These are phyloP conservation scores for Drosophila takahashii DNA, from an alignment of 1,140 invertebrate genomes.

Conservation along the genomic window DNA sequence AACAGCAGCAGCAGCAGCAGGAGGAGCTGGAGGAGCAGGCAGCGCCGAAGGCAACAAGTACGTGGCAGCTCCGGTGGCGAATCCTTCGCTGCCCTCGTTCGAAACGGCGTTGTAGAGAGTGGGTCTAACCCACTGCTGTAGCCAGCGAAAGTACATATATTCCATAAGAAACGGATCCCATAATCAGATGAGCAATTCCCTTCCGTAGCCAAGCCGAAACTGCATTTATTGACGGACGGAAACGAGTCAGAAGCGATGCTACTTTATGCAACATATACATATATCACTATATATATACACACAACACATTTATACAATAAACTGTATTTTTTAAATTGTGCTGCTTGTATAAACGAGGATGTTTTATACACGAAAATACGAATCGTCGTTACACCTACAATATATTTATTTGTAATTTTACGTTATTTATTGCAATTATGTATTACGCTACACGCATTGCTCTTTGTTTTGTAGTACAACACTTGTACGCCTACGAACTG, in stretches of 20 bases:
- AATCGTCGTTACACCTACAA: constrained; percentile 68
- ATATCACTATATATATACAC: constrained; percentile 62
- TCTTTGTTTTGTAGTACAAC: constrained; percentile 49
- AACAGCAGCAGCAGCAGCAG: constrained; percentile 16
- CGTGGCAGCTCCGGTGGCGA: constrained; percentile 42
- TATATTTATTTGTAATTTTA: constrained; percentile 82
- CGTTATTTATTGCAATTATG: constrained; percentile 81
- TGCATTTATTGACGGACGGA: constrained; percentile 53
- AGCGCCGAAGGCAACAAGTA: constrained; percentile 56
- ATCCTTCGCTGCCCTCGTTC: constrained; percentile 67
- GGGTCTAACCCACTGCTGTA: constrained; percentile 65
- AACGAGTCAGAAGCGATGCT: constrained; percentile 72
- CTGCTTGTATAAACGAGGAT: constrained; percentile 72
- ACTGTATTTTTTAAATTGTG: constrained; percentile 78
- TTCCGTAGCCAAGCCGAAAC: constrained; percentile 58
- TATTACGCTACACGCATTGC: constrained; percentile 71
- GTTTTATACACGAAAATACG: constrained; percentile 69
- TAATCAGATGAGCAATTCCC: constrained; percentile 60
- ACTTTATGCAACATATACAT: constrained; percentile 74
- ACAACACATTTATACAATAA: constrained; percentile 50
- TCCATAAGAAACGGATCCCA: constrained; percentile 70
- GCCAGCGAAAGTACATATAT: constrained; percentile 54
- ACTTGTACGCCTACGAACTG: constrained; percentile 50
- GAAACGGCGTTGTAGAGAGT: constrained; percentile 76
- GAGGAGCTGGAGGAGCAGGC: constrained; percentile 3